Evolutionary conservation across 1,140 invertebrate species (phyloP).

Genomic region (Idris sp.): DNA sequence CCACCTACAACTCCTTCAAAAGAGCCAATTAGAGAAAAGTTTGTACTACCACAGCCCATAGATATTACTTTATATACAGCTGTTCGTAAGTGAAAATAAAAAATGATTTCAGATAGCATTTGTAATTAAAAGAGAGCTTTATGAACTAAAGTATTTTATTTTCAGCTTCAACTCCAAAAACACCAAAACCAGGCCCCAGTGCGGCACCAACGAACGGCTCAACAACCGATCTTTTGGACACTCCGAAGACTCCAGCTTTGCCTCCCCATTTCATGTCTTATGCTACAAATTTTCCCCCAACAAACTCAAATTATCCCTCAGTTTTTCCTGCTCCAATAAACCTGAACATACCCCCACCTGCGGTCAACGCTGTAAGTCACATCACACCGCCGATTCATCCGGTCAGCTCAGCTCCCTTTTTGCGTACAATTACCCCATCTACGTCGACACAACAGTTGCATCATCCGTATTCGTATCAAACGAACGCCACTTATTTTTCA

Average conservation of each 20-base stretch:
- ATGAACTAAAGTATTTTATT: no score
- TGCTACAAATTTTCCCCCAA: constrained; percentile 65
- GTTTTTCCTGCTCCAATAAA: constrained; percentile 73
- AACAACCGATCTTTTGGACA: constrained; percentile 65
- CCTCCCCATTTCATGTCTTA: constrained; percentile 71
- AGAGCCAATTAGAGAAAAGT: constrained; percentile 69
- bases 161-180: constrained; percentile 64
- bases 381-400: constrained; percentile 71
- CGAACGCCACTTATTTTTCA: constrained; percentile 72
- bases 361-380: constrained; percentile 74
- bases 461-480: constrained; percentile 71
- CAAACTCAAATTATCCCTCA: constrained; percentile 68
- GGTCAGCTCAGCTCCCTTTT: constrained; percentile 61
- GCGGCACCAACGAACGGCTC: constrained; percentile 70
- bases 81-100: constrained; percentile 28
- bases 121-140: no score
- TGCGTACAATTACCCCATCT: constrained; percentile 64
- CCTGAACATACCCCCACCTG: constrained; percentile 72
- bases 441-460: constrained; percentile 66
- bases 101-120: no score
- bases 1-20: constrained; percentile 79
- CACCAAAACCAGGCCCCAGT: constrained; percentile 66
- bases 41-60: constrained; percentile 60
- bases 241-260: constrained; percentile 67
- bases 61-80: constrained; percentile 63